Evolutionary conservation across 2,113 vertebrate species (phyloP), one percentile per base, ranked within the genome.

Genomic region (Stictonetta naevosa): DNA sequence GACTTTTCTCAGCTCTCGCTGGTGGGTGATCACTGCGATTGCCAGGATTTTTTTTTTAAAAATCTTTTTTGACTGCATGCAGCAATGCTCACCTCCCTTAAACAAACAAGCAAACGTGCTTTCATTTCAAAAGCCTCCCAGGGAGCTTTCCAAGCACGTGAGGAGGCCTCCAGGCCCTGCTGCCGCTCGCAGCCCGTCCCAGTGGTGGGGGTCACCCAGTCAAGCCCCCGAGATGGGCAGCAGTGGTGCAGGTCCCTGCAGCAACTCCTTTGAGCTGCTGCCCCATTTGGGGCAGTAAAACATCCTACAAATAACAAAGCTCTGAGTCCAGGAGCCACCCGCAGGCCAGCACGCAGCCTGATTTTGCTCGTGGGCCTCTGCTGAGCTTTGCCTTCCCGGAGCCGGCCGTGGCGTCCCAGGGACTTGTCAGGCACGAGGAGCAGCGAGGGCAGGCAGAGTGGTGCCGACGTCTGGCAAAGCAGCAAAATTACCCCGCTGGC

Each of bases 1-100:
- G 66, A 13, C 13, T 8, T 9, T 31, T 76, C 36, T 63, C 42
- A n/a, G 8, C 13, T 36, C 13, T 40, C 14, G 11, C 44, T 67
- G 28, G 19, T 8, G 31, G n/a, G 31, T 4, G 3, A 52, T 3
- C 0, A 1, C 13, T 38, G 19, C 5, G 0, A 48, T 55, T 59
- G 46, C 31, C 44, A 56, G 36, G 44, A 38, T 38, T 38, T 38
- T 38, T 38, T 38, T 38, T 38, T 38, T 38, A 38, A n/a, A n/a
- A n/a, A 38, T 38, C 36, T 38, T 38, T 38, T 38, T 38, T 7
- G 38, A 38, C 22, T 28, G 23, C 53, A 31, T 2, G 10, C 59
- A 81, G 62, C 21, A 50, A 16, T 7, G 8, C 22, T 29, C 6
- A 1, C 48, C 8, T 53, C 17, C 25, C 8, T 28, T 22, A n/a